Percentiles rank a stretch among this genome's conserved stretches.
These are phyloP conservation scores for Brachycybe producta DNA, from an alignment of 2,888 invertebrate genomes.

Conservation along the genomic window DNA sequence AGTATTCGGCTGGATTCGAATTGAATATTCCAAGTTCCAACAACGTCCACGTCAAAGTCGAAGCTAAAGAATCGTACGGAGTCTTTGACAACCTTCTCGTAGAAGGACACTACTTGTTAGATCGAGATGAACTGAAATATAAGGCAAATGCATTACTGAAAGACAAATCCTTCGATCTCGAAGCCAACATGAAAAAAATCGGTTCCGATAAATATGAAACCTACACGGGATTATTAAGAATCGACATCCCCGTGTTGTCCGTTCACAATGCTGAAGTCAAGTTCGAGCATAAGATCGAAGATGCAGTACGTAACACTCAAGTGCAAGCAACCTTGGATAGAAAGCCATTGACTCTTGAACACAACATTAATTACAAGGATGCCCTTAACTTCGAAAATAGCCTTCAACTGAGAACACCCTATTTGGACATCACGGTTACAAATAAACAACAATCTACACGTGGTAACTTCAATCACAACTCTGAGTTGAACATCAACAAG, in stretches of 20 bases:
- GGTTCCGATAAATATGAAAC: not conserved
- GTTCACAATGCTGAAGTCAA: not conserved
- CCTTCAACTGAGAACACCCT: not conserved
- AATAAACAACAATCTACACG: constrained; percentile 2
- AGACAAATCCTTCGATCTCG: too few relatives aligned
- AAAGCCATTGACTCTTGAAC: not conserved
- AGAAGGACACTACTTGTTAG: too few relatives aligned
- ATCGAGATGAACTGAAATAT: too few relatives aligned
- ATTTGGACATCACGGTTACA: not conserved
- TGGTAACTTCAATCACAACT: constrained; percentile 2
- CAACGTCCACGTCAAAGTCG: not conserved
- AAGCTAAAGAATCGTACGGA: not conserved
- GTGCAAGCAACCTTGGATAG: not conserved
- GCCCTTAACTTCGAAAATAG: not conserved
- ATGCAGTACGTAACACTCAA: not conserved
- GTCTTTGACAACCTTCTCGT: constrained; percentile 3
- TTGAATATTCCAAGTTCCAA: not conserved
- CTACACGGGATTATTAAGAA: too few relatives aligned
- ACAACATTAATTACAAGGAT: not conserved
- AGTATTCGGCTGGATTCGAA: not conserved
- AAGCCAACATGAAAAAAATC: too few relatives aligned
- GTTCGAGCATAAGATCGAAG: constrained; percentile 3
- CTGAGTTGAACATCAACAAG: not conserved
- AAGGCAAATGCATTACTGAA: too few relatives aligned
- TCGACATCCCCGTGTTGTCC: too few relatives aligned